Evolutionary conservation across 2,888 invertebrate genomes (phyloP), one percentile per base, ranked within the genome.

Genomic region (Hartigia nigra): DNA sequence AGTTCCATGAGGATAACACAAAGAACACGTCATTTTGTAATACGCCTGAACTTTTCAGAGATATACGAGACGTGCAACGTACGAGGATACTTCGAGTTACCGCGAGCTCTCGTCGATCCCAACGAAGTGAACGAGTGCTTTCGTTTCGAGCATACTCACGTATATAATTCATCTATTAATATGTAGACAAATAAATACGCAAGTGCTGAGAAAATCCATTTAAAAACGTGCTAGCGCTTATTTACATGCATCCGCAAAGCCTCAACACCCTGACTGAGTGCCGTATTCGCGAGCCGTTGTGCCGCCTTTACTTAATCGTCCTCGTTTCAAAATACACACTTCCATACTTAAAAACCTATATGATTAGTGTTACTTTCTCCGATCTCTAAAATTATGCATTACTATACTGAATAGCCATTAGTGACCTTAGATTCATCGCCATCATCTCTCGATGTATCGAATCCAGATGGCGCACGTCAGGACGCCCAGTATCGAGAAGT

Each of bases 361-460:
- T 79, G 39, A 76, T 79, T 79, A 76, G 76, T 75, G 75, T 81
- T 78, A 83, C 74, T 83, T 82, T 81, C 81, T 79, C 78, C 77
- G 76, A 83, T 80, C 79, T 80, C 78, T 77, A 78, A 77, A 72
- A 37, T 78, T 82, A 77, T 36, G 34, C 76, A 76, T 77, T 77
- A 86, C 87, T 88, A 88, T 86, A 87, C 84, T 87, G 84, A 23
- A 32, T 72, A 83, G 81, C 81, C 80, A 70, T 81, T 77, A 36
- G 78, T 80, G 80, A 82, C 83, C 81, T 76, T 77, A 78, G 81
- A 78, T 85, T 85, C 81, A 87, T 82, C 84, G 85, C 85, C 88
- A 90, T 91, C 90, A 91, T 88, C 91, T 91, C 82, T 86, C 84
- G 79, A 89, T 84, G 79, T 87, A 89, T 81, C 87, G 87, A 79